Evolutionary conservation across 23 tunicate species (phyloP).

Genomic region (Halocynthia aurantium): DNA sequence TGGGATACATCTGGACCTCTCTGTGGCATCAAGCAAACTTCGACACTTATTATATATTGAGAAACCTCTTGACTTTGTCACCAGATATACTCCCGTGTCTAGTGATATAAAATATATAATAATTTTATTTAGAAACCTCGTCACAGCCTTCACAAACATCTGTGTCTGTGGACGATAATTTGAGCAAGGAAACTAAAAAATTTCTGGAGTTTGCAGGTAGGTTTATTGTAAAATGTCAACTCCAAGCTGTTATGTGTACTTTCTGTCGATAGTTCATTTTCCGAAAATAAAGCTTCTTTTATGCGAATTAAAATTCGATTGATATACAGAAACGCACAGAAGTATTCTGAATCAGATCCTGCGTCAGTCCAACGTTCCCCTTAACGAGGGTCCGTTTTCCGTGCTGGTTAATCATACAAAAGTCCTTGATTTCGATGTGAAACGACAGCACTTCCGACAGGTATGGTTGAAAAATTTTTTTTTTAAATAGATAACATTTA

Average conservation of each 20-base stretch:
- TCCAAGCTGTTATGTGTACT: neutral
- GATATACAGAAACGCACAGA: slow-evolving; percentile 64
- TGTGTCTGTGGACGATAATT: slow-evolving; percentile 6
- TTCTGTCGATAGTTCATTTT: neutral
- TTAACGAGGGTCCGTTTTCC: slow-evolving; percentile 92
- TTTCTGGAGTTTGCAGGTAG: slow-evolving; percentile 81
- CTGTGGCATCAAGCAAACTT: no score
- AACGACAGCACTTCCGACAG: slow-evolving; percentile 90
- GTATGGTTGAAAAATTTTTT: slow-evolving; percentile 1
- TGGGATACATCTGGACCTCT: no score
- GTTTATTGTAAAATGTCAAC: neutral
- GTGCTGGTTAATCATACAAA: slow-evolving; percentile 90
- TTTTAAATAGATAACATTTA: neutral
- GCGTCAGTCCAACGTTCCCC: slow-evolving; percentile 91
- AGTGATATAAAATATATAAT: no score
- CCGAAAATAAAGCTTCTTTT: neutral
- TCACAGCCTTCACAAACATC: slow-evolving; percentile 7
- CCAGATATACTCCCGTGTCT: no score
- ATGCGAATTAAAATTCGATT: neutral
- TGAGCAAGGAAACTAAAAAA: slow-evolving; percentile 53
- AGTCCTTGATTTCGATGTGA: slow-evolving; percentile 96
- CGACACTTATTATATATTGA: no score
- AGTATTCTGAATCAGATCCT: slow-evolving; percentile 95
- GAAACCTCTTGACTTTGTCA: no score
- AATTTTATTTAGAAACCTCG: slow-evolving; percentile 7